A percentile compares a stretch with the other conserved stretches of the same genome.
Conservation (phyloP, 2,797 vertebrate genomes). For the Hemitrygon akajei region DNA sequence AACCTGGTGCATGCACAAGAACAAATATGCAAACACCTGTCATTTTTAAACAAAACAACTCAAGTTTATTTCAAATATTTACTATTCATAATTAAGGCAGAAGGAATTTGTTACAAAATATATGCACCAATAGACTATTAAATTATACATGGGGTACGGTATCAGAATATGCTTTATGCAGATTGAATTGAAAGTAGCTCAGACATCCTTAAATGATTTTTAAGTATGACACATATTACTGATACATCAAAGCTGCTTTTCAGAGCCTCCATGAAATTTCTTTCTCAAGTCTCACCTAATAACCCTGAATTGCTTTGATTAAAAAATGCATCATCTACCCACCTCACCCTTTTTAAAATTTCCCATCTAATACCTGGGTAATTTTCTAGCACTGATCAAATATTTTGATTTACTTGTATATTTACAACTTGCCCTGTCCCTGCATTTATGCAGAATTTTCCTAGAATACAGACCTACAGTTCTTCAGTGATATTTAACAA, state of each 20-base stretch:
- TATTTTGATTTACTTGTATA: neutral
- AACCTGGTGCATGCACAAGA: neutral
- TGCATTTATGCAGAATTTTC: neutral
- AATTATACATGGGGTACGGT: neutral
- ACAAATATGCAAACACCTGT: neutral
- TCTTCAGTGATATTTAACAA: neutral
- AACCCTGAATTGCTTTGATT: neutral
- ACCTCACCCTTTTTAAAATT: too few relatives aligned
- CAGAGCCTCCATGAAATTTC: neutral
- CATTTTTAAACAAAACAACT: neutral
- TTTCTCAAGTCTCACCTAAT: neutral
- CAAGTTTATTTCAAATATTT: neutral
- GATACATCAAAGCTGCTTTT: neutral
- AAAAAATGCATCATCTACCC: neutral
- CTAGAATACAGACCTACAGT: neutral
- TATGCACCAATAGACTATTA: neutral
- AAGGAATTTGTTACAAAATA: neutral
- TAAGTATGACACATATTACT: neutral
- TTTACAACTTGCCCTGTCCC: neutral
- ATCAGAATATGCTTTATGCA: too few relatives aligned
- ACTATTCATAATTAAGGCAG: neutral
- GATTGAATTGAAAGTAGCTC: neutral
- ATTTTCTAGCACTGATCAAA: neutral
- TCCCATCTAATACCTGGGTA: neutral
- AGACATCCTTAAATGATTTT: neutral